Evolutionary conservation across 1,140 invertebrate genomes (phyloP).

Genomic region (Leucophenga varia): DNA sequence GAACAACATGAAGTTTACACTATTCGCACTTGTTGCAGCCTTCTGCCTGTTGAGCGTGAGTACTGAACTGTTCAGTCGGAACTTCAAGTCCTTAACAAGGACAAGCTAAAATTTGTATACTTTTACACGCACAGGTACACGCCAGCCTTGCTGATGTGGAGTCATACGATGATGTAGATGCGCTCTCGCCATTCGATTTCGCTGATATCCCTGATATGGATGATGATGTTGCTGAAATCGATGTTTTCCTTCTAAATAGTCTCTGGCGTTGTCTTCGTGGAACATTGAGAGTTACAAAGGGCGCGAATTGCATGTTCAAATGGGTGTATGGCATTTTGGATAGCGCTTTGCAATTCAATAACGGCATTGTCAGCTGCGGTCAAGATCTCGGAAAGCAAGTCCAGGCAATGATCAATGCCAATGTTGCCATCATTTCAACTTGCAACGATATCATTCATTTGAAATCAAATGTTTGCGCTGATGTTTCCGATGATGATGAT

Average conservation of each 20-base stretch:
- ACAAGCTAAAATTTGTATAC: not conserved
- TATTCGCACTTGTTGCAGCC: conserved; percentile 24
- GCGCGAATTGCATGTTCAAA: conserved; percentile 34
- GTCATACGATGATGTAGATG: too few relatives aligned
- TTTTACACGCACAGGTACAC: conserved; percentile 22
- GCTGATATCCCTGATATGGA: too few relatives aligned
- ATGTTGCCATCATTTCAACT: conserved; percentile 21
- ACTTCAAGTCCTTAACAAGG: not conserved
- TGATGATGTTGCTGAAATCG: conserved; percentile 10
- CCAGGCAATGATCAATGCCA: conserved; percentile 33
- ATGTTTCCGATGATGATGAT: too few relatives aligned
- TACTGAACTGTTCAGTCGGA: too few relatives aligned
- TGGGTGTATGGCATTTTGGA: conserved; percentile 32
- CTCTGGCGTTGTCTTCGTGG: too few relatives aligned
- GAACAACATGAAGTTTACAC: conserved; percentile 31
- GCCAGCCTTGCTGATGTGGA: conserved; percentile 18
- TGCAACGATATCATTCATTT: conserved; percentile 23
- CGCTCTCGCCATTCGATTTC: too few relatives aligned
- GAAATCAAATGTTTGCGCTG: conserved; percentile 20
- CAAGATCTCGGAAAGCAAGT: conserved; percentile 26
- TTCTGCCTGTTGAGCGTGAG: conserved; percentile 30
- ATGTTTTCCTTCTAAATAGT: conserved; percentile 3
- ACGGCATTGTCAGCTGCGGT: conserved; percentile 20
- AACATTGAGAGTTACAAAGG: too few relatives aligned
- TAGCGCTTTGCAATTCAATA: conserved; percentile 25